Conservation (phyloP, 2,797 vertebrate species). For the Meriones psammophilus region DNA sequence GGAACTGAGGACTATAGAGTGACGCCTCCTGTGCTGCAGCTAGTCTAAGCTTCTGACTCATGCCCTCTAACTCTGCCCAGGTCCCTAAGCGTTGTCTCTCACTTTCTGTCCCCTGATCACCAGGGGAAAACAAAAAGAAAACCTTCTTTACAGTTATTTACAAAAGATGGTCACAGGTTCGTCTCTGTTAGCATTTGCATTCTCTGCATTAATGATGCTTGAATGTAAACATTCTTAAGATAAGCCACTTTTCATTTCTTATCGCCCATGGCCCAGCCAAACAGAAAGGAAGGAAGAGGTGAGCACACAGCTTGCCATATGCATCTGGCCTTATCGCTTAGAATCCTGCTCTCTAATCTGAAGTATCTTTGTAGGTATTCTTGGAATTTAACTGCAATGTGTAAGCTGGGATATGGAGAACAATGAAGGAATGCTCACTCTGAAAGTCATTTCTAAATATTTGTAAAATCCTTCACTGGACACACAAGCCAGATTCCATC, state of each 20-base stretch:
- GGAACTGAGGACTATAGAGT: neutral
- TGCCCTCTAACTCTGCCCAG: neutral
- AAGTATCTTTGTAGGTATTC: constrained; percentile 70
- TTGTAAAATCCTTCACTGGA: neutral
- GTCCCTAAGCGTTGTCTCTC: neutral
- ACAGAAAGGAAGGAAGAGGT: constrained; percentile 53
- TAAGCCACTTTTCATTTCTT: constrained; percentile 57
- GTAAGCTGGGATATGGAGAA: constrained; percentile 45
- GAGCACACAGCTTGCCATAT: constrained; percentile 6
- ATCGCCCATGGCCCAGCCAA: neutral
- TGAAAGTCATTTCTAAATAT: constrained; percentile 43
- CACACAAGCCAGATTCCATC: constrained; percentile 24
- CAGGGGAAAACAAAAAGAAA: constrained; percentile 5
- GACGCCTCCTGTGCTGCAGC: no score
- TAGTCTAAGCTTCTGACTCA: neutral
- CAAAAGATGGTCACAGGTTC: constrained; percentile 19
- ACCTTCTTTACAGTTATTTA: constrained; percentile 45
- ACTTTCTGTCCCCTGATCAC: neutral
- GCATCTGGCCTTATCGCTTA: constrained; percentile 51
- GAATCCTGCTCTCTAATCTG: constrained; percentile 64
- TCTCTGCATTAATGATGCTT: constrained; percentile 41
- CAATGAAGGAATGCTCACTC: constrained; percentile 44
- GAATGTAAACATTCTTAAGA: constrained; percentile 48
- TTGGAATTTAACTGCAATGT: constrained; percentile 62
- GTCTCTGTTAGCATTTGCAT: constrained; percentile 51